Conservation (phyloP, 2,888 invertebrate species). For the Gortyna flavago region DNA sequence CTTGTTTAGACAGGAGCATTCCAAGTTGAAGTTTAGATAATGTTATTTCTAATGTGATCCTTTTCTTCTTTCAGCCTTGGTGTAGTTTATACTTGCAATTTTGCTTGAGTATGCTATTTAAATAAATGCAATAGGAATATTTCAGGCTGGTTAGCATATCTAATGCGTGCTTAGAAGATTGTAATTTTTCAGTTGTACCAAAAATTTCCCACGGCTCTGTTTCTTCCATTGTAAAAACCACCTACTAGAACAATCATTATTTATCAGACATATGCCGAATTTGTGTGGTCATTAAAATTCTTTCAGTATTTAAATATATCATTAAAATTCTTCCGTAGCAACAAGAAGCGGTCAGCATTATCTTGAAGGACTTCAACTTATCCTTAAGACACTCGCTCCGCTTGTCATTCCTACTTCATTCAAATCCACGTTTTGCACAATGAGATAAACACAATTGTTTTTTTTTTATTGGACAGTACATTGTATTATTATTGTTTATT, state of each 20-base stretch:
- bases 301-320: conserved; percentile 40
- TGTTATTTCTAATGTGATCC: no score
- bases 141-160: not conserved
- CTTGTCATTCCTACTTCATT: conserved; percentile 39
- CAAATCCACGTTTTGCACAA: conserved; percentile 38
- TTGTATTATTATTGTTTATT: conserved; percentile 47
- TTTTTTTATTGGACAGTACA: conserved; percentile 35
- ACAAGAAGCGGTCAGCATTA: conserved; percentile 16
- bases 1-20: conserved; percentile 10
- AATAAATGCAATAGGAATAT: not conserved
- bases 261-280: conserved; percentile 19
- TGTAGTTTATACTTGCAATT: not conserved
- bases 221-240: not conserved
- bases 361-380: conserved; percentile 55
- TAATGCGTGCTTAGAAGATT: not conserved
- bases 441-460: conserved; percentile 42
- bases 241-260: not conserved
- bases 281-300: conserved; percentile 45
- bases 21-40: not conserved
- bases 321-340: conserved; percentile 42
- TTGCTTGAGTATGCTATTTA: not conserved
- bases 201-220: conserved; percentile 1
- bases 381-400: conserved; percentile 5
- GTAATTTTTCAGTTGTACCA: not conserved
- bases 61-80: not conserved